These are phyloP conservation scores for Metellina segmentata DNA, from an alignment of 2,888 invertebrate genomes.

Conservation along the genomic window DNA sequence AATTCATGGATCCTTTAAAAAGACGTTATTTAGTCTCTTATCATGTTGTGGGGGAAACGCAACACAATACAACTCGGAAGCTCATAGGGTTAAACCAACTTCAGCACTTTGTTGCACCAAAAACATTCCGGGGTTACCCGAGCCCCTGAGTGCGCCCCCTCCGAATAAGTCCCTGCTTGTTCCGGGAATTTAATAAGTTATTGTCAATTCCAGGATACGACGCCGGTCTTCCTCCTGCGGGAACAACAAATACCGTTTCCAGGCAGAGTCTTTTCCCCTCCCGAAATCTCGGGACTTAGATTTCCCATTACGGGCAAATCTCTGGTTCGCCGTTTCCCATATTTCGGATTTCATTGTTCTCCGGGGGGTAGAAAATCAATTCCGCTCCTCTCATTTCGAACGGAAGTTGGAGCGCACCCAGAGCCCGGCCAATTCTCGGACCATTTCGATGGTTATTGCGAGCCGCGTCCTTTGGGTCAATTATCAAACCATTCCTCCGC, in stretches of 20 bases:
- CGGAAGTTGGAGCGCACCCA: neutral
- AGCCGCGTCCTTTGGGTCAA: constrained; percentile 1
- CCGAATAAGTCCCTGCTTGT: neutral
- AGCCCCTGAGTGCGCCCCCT: neutral
- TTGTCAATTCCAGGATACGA: neutral
- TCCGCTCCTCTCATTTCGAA: neutral
- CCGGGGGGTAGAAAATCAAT: constrained; percentile 31
- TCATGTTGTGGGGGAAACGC: too few relatives aligned
- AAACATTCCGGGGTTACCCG: too few relatives aligned
- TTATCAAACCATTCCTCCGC: constrained; percentile 9
- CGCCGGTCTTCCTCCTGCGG: constrained; percentile 1
- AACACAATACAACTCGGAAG: too few relatives aligned
- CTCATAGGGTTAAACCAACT: too few relatives aligned
- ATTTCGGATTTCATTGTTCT: constrained; percentile 46
- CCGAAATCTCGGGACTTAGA: constrained; percentile 24
- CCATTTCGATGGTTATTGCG: constrained; percentile 19
- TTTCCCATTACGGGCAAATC: constrained; percentile 46
- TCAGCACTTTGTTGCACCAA: too few relatives aligned
- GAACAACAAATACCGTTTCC: constrained; percentile 8
- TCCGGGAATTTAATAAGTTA: constrained; percentile 11
- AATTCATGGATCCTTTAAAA: too few relatives aligned
- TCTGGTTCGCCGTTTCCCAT: constrained; percentile 23
- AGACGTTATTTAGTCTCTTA: too few relatives aligned
- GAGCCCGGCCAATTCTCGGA: neutral
- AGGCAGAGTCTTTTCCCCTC: neutral